These are phyloP conservation scores for Cenopis cana DNA, from an alignment of 2,888 invertebrate genomes.

Conservation along the genomic window DNA sequence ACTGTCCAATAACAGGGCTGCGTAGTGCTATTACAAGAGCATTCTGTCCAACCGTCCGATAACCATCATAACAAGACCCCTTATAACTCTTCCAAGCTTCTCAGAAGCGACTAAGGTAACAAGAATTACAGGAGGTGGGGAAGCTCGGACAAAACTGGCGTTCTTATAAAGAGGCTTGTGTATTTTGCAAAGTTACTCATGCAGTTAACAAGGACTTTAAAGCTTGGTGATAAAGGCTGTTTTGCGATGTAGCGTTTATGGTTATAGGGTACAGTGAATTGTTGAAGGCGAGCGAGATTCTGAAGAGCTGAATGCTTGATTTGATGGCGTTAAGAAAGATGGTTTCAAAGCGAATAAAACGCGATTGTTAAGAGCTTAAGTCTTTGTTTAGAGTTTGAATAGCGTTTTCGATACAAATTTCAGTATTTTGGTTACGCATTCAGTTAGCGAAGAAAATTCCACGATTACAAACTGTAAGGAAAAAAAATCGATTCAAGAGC, in stretches of 20 bases:
- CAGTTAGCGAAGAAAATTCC: background rate
- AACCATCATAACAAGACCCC: constrained; percentile 62
- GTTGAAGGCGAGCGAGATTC: constrained; percentile 80
- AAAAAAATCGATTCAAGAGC: no score
- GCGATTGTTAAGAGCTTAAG: constrained; percentile 26
- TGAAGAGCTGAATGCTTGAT: constrained; percentile 74
- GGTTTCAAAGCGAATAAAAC: constrained; percentile 39
- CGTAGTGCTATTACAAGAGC: constrained; percentile 78
- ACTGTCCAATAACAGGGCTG: constrained; percentile 81
- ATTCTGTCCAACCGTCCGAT: constrained; percentile 75
- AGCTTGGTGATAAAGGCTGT: constrained; percentile 57
- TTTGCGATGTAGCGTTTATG: constrained; percentile 57
- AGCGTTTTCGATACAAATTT: constrained; percentile 10
- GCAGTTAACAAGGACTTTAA: constrained; percentile 61
- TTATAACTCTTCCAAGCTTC: constrained; percentile 53
- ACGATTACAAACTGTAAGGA: no score
- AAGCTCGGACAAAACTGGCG: constrained; percentile 67
- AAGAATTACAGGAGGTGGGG: constrained; percentile 59
- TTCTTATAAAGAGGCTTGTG: constrained; percentile 79
- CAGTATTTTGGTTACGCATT: constrained; percentile 12
- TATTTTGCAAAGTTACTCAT: constrained; percentile 68
- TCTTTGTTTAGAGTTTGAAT: constrained; percentile 28
- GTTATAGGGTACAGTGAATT: constrained; percentile 60
- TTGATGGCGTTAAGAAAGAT: constrained; percentile 60
- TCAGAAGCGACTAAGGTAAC: constrained; percentile 50